Evolutionary conservation across 2,888 invertebrate species (phyloP).

Genomic region (Caradrina clavipalpis): DNA sequence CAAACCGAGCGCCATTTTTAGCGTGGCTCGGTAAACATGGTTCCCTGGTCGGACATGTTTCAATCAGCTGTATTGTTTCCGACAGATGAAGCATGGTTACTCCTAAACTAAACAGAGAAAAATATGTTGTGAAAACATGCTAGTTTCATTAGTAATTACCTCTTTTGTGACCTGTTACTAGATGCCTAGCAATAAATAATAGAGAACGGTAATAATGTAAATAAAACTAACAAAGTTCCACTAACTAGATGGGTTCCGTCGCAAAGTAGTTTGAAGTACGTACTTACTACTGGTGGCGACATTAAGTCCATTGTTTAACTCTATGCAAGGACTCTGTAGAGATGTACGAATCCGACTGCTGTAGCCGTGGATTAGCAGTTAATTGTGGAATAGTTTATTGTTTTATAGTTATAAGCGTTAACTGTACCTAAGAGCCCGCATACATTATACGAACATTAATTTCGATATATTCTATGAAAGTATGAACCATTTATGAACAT

Average conservation of each 20-base stretch:
- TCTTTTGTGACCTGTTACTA: too few species aligned
- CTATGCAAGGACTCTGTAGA: conserved; percentile 15
- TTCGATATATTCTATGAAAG: too few species aligned
- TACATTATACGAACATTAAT: too few species aligned
- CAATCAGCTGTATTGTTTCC: conserved; percentile 47
- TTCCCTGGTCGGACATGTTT: conserved; percentile 34
- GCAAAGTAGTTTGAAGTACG: neutral
- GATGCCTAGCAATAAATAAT: too few species aligned
- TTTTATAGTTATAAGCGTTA: neutral
- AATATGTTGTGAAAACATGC: too few species aligned
- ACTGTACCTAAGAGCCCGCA: too few species aligned
- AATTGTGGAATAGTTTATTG: conserved; percentile 1
- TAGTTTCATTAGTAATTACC: too few species aligned
- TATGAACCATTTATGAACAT: too few species aligned
- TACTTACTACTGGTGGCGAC: conserved; percentile 1
- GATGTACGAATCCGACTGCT: neutral
- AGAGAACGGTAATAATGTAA: conserved; percentile 4
- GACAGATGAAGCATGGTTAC: conserved; percentile 11
- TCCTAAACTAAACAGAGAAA: neutral
- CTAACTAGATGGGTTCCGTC: neutral
- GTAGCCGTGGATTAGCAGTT: conserved; percentile 10
- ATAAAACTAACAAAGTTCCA: conserved; percentile 11
- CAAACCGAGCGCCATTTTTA: conserved; percentile 36
- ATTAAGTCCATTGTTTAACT: conserved; percentile 27
- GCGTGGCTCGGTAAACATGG: conserved; percentile 20